Evolutionary conservation across 2,113 vertebrate species (phyloP).

Genomic region (Nannobrachium achirus): DNA sequence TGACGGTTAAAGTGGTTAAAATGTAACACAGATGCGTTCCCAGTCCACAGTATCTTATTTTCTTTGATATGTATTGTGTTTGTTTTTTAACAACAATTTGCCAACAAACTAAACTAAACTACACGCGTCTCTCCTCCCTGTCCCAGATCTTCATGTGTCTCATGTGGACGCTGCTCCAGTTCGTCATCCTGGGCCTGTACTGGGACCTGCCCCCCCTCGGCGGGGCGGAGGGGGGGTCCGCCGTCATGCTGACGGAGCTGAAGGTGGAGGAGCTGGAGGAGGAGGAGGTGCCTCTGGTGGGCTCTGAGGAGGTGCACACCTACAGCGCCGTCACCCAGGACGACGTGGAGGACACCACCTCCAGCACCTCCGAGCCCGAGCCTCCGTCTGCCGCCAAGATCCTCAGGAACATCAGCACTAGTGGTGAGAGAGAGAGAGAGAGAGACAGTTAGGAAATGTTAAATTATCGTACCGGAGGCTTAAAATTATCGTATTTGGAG

Average conservation of each 20-base stretch:
- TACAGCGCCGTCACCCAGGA: slow-evolving; percentile 57
- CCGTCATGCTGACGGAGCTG: slow-evolving; percentile 9
- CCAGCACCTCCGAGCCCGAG: slow-evolving; percentile 23
- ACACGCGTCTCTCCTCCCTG: background rate
- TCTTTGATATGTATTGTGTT: too few relatives aligned
- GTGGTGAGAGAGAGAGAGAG: slow-evolving; percentile 66
- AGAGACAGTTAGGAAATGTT: slow-evolving; percentile 16
- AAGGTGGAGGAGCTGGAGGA: slow-evolving; percentile 21
- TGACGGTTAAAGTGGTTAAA: too few relatives aligned
- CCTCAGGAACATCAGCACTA: slow-evolving; percentile 71
- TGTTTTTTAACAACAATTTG: too few relatives aligned
- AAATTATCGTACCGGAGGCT: too few relatives aligned
- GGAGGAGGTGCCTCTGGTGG: slow-evolving; percentile 65
- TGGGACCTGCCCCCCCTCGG: slow-evolving; percentile 74
- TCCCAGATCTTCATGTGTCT: slow-evolving; percentile 86
- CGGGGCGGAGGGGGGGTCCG: slow-evolving; percentile 37
- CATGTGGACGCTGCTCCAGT: slow-evolving; percentile 83
- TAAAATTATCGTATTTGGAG: too few relatives aligned
- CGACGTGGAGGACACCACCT: slow-evolving; percentile 35
- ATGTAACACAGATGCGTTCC: too few relatives aligned
- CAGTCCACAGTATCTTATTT: too few relatives aligned
- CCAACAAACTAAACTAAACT: too few relatives aligned
- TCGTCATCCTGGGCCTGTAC: slow-evolving; percentile 75
- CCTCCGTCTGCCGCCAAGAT: slow-evolving; percentile 37
- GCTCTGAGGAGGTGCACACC: slow-evolving; percentile 47